Base-by-base conservation (phyloP, 2,113 vertebrate genomes). In the Xerus inauris region DNA sequence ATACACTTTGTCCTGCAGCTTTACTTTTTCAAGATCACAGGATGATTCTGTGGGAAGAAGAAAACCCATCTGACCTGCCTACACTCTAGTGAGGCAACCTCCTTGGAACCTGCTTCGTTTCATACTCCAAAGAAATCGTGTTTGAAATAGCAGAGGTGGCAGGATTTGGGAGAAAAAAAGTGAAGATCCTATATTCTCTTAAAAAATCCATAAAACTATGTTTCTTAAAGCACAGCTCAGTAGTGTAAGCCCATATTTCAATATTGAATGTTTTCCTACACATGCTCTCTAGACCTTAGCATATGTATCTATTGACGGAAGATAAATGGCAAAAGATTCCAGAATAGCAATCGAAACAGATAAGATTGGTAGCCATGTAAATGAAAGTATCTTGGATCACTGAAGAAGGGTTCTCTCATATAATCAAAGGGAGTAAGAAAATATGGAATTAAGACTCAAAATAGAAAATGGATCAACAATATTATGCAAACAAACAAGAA, bases 21-120 rank as follows among this genome's bases (percentile, higher is more conserved):
- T 89, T 42, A 82, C 67, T 95, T 92, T 95, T 73, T 87, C 76
- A 69, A 83, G 88, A 88, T 97, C 91, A 83, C 22, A 95, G 93
- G 42, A 89, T 90, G 75, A 86, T 72, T 96, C 73, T 87, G 73
- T 91, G 96, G 73, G 80, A 95, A 94, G 94, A 92, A 96, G 91
- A 96, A 65, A 91, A 92, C 83, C 85, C 92, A 96, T 65, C 38
- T 82, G 77, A 87, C 47, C 82, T 94, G 82, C 85, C 87, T 77
- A 82, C 51, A 40, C 28, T 45, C 38, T n/a, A 76, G 11, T 65
- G 42, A 94, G 40, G 9, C 38, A 82, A 38, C 28, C 45, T 83
- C 73, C 30, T 65, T 62, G 28, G 59, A 92, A 82, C 69, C 9
- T 2, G 0, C 88, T 89, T 83, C n/a, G 84, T 75, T 80, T 65